phyloP scores from a whole-genome alignment of 2,113 vertebrate species.

The Pristiophorus japonicus region DNA sequence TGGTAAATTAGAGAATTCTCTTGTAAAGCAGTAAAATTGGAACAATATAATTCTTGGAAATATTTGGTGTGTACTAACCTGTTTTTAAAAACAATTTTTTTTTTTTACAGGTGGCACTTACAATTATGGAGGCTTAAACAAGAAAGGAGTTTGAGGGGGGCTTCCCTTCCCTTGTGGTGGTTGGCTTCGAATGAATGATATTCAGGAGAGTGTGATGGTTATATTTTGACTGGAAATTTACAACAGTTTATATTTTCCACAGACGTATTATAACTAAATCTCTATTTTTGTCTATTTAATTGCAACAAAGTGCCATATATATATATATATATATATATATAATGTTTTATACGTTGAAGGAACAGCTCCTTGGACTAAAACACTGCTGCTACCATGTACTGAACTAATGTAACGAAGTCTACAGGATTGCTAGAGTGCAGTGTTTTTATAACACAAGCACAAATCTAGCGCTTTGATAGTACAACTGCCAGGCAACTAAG shows the following conservation, averaged over 20 bases:
- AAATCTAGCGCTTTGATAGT: conserved; percentile 57
- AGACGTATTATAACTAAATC: conserved; percentile 46
- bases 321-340: background rate
- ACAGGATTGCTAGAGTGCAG: conserved; percentile 65
- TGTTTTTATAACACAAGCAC: conserved; percentile 64
- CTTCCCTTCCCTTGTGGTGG: conserved; percentile 68
- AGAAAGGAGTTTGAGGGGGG: conserved; percentile 59
- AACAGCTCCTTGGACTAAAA: conserved; percentile 43
- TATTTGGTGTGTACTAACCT: background rate
- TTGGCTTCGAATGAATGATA: conserved; percentile 55
- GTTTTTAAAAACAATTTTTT: conserved; percentile 16
- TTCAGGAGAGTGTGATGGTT: conserved; percentile 53
- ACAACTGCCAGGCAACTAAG: conserved; percentile 61
- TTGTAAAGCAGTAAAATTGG: background rate
- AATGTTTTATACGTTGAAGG: conserved; percentile 40
- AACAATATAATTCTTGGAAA: no score
- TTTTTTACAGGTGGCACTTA: conserved; percentile 66
- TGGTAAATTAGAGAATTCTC: background rate
- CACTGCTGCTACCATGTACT: conserved; percentile 56
- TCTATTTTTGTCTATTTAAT: conserved; percentile 57
- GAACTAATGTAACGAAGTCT: conserved; percentile 55
- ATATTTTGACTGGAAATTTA: conserved; percentile 13
- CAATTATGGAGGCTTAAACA: conserved; percentile 95
- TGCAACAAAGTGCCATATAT: conserved; percentile 59
- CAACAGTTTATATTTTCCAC: conserved; percentile 26